phyloP scores from a whole-genome alignment of 2,113 vertebrate species.

The Ophthalmolycus amberensis region DNA sequence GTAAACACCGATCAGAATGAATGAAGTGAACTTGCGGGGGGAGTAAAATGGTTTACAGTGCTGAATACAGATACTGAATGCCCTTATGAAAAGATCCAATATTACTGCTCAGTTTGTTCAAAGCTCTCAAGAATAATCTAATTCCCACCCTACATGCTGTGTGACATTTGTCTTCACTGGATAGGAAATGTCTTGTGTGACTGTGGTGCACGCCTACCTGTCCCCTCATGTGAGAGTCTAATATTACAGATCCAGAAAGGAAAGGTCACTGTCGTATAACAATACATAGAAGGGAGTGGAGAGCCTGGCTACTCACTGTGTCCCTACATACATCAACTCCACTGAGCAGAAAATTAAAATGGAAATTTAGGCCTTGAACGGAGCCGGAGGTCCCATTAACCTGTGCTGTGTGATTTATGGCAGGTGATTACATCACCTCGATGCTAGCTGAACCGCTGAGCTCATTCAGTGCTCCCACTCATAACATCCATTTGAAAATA shows the following conservation, averaged over 20 bases:
- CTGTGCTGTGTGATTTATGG: slow-evolving; percentile 44
- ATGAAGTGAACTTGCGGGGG: too few relatives aligned
- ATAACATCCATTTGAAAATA: not conserved
- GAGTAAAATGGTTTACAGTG: too few relatives aligned
- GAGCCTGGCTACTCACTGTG: slow-evolving; percentile 43
- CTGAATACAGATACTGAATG: not conserved
- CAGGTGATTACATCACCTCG: slow-evolving; percentile 14
- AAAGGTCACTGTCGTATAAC: slow-evolving; percentile 39
- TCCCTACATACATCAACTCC: slow-evolving; percentile 77
- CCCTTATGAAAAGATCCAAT: not conserved
- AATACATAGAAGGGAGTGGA: not conserved
- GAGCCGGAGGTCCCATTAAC: slow-evolving; percentile 48
- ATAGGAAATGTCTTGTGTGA: not conserved
- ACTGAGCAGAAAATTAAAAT: slow-evolving; percentile 82
- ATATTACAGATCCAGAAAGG: slow-evolving; percentile 5
- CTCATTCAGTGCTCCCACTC: slow-evolving; percentile 3
- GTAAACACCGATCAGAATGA: too few relatives aligned
- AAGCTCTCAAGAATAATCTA: not conserved
- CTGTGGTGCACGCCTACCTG: not conserved
- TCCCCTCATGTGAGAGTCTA: not conserved
- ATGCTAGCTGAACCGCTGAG: slow-evolving; percentile 10
- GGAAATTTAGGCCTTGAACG: slow-evolving; percentile 78
- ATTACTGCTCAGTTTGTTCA: not conserved
- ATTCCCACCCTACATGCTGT: too few relatives aligned
- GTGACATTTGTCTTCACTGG: not conserved